Evolutionary conservation across 2,797 vertebrate species (phyloP).

Genomic region (Crax fasciolata): DNA sequence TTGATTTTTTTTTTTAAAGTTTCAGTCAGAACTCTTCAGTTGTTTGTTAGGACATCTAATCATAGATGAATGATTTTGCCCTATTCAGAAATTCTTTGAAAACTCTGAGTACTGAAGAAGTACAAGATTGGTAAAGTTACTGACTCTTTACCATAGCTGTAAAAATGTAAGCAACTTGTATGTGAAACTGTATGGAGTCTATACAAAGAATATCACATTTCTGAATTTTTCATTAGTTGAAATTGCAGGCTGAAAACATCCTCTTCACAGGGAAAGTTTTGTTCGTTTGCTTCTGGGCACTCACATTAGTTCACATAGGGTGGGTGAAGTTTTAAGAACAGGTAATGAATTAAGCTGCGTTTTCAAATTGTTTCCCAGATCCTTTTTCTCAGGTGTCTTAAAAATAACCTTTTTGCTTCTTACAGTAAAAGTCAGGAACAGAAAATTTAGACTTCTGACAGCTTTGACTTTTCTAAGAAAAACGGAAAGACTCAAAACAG

Average conservation of each 20-base stretch:
- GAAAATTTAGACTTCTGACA: constrained; percentile 17
- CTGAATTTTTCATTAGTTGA: neutral
- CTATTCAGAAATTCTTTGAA: neutral
- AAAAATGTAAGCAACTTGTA: neutral
- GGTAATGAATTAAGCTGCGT: neutral
- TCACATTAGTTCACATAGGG: neutral
- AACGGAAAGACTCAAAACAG: constrained; percentile 48
- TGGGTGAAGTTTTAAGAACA: neutral
- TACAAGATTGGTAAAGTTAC: neutral
- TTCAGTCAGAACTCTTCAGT: neutral
- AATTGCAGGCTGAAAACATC: neutral
- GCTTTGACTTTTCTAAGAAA: constrained; percentile 59
- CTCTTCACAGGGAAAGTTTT: neutral
- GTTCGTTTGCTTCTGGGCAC: neutral
- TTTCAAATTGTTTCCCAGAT: neutral
- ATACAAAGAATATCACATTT: neutral
- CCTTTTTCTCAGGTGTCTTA: neutral
- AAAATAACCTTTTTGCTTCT: neutral
- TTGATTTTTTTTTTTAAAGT: neutral
- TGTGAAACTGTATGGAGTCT: neutral
- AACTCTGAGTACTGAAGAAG: neutral
- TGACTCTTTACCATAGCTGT: neutral
- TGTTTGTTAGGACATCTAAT: neutral
- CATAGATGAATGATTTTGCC: neutral
- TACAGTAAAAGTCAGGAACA: constrained; percentile 41